Base-by-base conservation (phyloP, 2,797 vertebrate genomes). In the Xenentodon cancila region DNA sequence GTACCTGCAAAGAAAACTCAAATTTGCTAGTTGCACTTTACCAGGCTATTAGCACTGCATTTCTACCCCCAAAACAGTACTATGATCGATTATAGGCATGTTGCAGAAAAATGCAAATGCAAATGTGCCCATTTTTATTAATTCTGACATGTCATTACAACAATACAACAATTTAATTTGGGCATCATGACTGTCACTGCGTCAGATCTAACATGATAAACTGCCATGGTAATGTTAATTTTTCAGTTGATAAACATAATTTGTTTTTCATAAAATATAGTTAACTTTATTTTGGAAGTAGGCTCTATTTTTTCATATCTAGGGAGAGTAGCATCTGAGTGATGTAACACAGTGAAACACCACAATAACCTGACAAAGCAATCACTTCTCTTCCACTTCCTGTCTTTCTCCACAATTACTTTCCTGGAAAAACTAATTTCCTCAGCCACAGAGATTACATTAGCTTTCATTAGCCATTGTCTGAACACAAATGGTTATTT, bases 261-360 rank as follows among this genome's bases (percentile, higher is more conserved):
- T 68, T 47, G 68, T 70, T 59, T 70, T 59, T 54, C 61, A 67
- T 27, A 64, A 57, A 80, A 82, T 73, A 45, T 55, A 75, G 49
- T 59, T 70, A 83, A 67, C 63, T 68, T 56, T 64, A 68, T 77
- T 72, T 60, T 73, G 87, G 78, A 87, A 86, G 13, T 79, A 71
- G 74, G 19, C 49, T 77, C 71, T 60, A 79, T 84, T 84, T 72
- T 85, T 60, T 65, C 66, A 71, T 81, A 86, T 81, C 82, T 78
- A 53, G 78, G 66, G 71, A 86, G 80, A 75, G 59, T 68, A 69
- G 70, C 30, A 34, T 82, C 27, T 67, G 75, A 81, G 71, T 89
- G 90, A 89, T 90, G 90, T 85, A 91, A 90, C 77, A 79, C 72
- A 50, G 84, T 87, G 90, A 88, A 90, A 90, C 75, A 80, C 81